These are phyloP conservation scores for Monomorium pharaonis DNA, from an alignment of 1,140 invertebrate genomes.

Conservation along the genomic window DNA sequence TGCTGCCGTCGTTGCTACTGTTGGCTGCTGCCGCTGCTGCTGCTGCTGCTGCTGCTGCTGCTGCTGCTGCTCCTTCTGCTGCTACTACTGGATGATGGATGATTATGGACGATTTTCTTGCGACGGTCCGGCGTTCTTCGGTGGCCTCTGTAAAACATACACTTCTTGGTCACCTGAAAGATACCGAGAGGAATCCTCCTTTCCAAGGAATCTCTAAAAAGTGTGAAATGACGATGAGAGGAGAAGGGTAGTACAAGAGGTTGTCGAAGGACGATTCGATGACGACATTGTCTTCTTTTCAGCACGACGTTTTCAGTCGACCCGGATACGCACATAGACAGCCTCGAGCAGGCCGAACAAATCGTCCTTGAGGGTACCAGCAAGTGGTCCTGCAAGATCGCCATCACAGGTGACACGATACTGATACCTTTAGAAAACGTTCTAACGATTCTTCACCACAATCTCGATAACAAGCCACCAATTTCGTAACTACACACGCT, in stretches of 20 bases:
- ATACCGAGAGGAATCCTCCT: not conserved
- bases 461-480: conserved; percentile 49
- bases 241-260: conserved; percentile 62
- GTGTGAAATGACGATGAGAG: not conserved
- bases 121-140: conserved; percentile 66
- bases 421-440: conserved; percentile 68
- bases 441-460: conserved; percentile 63
- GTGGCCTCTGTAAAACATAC: conserved; percentile 63
- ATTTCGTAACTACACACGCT: conserved; percentile 40
- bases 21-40: too few species aligned
- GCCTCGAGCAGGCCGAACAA: conserved; percentile 98
- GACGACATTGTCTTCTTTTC: conserved; percentile 83
- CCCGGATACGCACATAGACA: conserved; percentile 99
- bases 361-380: conserved; percentile 99
- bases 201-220: not conserved
- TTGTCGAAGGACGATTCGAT: conserved; percentile 75
- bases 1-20: not conserved
- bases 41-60: not conserved
- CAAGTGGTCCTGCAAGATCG: conserved; percentile 99
- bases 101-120: conserved; percentile 48
- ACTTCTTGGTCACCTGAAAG: not conserved
- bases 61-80: not conserved
- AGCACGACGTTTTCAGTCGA: conserved; percentile 99
- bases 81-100: conserved; percentile 49
- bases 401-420: conserved; percentile 94